Percentiles rank a stretch among this genome's conserved stretches.
Conservation (phyloP, 1,140 invertebrate species). For the Mylabris phalerata region DNA sequence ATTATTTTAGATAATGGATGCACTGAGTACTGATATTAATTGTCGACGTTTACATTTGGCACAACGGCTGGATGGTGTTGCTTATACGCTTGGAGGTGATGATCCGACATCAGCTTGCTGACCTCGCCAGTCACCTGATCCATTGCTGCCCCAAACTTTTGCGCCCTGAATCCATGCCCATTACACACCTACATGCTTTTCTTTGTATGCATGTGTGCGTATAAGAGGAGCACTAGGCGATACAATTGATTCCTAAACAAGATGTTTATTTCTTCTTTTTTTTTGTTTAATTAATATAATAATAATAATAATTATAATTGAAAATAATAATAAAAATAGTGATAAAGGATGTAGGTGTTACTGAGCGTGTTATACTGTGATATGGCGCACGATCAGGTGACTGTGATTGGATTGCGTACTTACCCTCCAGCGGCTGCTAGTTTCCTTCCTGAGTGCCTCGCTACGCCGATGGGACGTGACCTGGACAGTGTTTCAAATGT, state of each 20-base stretch:
- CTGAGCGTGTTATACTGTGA: slow-evolving; percentile 41
- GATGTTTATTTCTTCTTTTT: no score
- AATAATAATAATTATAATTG: not conserved
- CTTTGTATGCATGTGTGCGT: not conserved
- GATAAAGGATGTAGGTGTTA: slow-evolving; percentile 29
- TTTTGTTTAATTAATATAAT: not conserved
- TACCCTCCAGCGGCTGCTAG: slow-evolving; percentile 39
- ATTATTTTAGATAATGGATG: slow-evolving; percentile 63
- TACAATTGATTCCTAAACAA: no score
- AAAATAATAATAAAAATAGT: not conserved
- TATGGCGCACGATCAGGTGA: slow-evolving; percentile 44
- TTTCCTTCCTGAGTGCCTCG: slow-evolving; percentile 43
- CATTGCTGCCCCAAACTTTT: slow-evolving; percentile 38
- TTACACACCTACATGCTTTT: slow-evolving; percentile 26
- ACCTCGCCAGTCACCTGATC: slow-evolving; percentile 48
- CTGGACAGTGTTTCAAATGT: slow-evolving; percentile 33
- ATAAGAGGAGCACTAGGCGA: no score
- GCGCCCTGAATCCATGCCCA: slow-evolving; percentile 37
- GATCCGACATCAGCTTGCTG: slow-evolving; percentile 49
- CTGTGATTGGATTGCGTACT: slow-evolving; percentile 41
- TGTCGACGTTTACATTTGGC: slow-evolving; percentile 83
- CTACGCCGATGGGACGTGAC: slow-evolving; percentile 40
- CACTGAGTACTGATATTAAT: slow-evolving; percentile 70
- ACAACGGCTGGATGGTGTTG: slow-evolving; percentile 83
- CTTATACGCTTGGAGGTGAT: slow-evolving; percentile 81